Evolutionary conservation across 2,113 vertebrate species (phyloP).

Genomic region (Podarcis muralis): DNA sequence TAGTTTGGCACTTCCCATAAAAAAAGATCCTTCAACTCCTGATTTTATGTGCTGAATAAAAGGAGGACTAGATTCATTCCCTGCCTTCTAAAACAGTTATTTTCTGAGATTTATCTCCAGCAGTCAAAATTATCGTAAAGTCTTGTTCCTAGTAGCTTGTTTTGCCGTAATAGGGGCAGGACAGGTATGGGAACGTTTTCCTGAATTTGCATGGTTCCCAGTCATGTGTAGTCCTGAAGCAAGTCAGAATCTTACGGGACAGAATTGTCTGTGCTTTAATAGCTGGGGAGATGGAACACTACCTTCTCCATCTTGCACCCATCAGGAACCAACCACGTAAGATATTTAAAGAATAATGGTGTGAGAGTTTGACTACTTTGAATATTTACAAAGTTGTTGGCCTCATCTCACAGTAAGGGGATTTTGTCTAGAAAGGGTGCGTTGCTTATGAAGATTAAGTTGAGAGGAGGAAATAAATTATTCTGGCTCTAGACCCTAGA

Average conservation of each 20-base stretch:
- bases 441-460: not conserved
- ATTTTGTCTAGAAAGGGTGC: not conserved
- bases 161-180: not conserved
- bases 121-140: not conserved
- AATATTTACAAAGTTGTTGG: constrained; percentile 32
- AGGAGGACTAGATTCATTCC: not conserved
- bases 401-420: constrained; percentile 31
- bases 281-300: not conserved
- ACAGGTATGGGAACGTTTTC: not conserved
- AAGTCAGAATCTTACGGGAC: not conserved
- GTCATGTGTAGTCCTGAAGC: not conserved
- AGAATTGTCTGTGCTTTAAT: not conserved
- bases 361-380: not conserved
- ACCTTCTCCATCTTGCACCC: not conserved
- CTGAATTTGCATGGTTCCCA: not conserved
- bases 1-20: no score
- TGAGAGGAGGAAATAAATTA: not conserved
- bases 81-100: not conserved
- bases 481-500: not conserved
- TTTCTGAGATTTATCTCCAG: not conserved
- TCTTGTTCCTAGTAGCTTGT: not conserved
- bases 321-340: not conserved
- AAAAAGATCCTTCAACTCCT: not conserved
- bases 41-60: not conserved
- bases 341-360: not conserved